Conservation (phyloP, 1,140 invertebrate species). For the Zaprionus lachaisei region DNA sequence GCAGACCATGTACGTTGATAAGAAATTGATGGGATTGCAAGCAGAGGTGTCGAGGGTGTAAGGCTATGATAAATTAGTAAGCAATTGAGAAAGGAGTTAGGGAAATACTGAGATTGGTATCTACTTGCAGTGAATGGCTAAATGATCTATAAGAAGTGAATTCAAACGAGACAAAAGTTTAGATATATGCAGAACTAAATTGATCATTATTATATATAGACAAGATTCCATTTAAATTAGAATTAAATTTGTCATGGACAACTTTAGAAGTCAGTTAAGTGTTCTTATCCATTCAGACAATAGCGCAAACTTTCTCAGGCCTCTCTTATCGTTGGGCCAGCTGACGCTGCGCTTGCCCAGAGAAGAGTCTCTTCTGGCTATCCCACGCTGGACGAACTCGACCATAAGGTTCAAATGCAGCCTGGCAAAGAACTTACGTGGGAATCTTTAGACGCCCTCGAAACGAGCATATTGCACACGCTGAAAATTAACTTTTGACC, state of each 20-base stretch:
- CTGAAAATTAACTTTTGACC: conserved; percentile 79
- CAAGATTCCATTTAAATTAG: neutral
- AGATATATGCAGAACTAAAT: neutral
- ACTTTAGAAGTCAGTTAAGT: neutral
- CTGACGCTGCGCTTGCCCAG: conserved; percentile 26
- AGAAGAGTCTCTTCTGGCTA: conserved; percentile 14
- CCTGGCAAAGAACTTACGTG: conserved; percentile 56
- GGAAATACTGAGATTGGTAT: neutral
- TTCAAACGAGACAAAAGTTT: neutral
- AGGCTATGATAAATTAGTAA: conserved; percentile 51
- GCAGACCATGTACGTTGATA: conserved; percentile 44
- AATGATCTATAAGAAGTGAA: neutral
- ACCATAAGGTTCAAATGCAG: conserved; percentile 39
- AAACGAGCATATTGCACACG: conserved; percentile 10
- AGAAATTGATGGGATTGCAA: conserved; percentile 43
- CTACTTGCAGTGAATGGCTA: neutral
- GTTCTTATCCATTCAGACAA: neutral
- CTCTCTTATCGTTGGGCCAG: conserved; percentile 27
- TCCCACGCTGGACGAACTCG: conserved; percentile 48
- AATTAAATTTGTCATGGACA: neutral
- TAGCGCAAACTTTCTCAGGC: conserved; percentile 13
- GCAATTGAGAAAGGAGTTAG: neutral
- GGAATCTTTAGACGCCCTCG: conserved; percentile 58
- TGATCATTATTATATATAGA: neutral
- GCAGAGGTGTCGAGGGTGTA: neutral